Evolutionary conservation across 2,888 invertebrate species (phyloP), one percentile per base, ranked within the genome.

Genomic region (Parthenolecanium corni): DNA sequence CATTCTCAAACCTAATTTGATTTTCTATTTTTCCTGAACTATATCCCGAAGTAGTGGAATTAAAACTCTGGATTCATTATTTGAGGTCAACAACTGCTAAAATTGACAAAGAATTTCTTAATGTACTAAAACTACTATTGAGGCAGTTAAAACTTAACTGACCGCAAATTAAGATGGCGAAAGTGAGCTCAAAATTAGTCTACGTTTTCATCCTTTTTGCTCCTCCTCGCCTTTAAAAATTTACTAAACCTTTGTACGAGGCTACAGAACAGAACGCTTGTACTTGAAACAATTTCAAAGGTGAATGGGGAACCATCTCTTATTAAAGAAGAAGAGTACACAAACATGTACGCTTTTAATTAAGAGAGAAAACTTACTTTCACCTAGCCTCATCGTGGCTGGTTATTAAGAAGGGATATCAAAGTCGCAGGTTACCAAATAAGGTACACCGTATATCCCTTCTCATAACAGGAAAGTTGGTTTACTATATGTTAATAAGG

Each of bases 271-370:
- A n/a, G 14, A 16, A 18, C 44, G 18, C 44, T 4, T 6, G 44
- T 44, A 44, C 44, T n/a, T 44, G 44, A 16, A 44, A n/a, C 16
- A 16, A 18, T 44, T 16, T 14, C 44, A n/a, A 44, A n/a, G 44
- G 44, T 12, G 18, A 44, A 44, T n/a, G 52, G 36, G 31, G 31
- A 31, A 31, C 31, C 31, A 9, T 31, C 31, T 31, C 46, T 18
- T 23, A 49, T 11, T n/a, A 49, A 58, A 58, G 58, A 24, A 38
- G 38, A 58, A 49, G 20, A 47, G 49, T 58, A 58, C 49, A 49
- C 58, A 51, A 58, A 23, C 58, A 49, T 58, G 49, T 49, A 58
- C 49, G 31, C 14, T 58, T 58, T 58, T 58, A 58, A 58, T 58
- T 58, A 58, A 58, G 49, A 47, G 18, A 49, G 58, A 49, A 58